These are phyloP conservation scores for Muscicapa striata DNA, from an alignment of 2,797 vertebrate species.

Conservation along the genomic window DNA sequence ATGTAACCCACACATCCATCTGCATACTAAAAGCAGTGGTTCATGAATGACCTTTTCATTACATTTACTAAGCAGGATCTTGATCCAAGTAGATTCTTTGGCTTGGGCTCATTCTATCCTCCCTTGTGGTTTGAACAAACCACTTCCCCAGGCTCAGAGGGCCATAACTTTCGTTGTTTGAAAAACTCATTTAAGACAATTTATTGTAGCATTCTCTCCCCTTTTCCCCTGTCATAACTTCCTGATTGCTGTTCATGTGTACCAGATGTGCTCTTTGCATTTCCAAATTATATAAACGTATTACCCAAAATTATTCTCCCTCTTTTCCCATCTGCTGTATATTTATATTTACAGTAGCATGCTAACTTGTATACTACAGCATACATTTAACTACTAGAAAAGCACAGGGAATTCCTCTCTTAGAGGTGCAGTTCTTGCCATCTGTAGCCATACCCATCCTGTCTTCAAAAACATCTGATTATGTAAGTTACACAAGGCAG, in stretches of 20 bases:
- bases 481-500: not conserved
- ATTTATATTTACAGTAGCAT: conserved; percentile 51
- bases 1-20: conserved; percentile 16
- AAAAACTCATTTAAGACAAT: conserved; percentile 57
- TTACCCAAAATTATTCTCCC: conserved; percentile 1
- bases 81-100: conserved; percentile 33
- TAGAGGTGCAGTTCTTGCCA: conserved; percentile 15
- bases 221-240: not conserved
- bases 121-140: conserved; percentile 53
- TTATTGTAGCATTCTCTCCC: conserved; percentile 1
- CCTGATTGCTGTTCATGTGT: conserved; percentile 46
- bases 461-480: not conserved
- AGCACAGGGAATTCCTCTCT: not conserved
- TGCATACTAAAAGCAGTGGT: conserved; percentile 15
- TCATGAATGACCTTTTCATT: conserved; percentile 9
- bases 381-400: conserved; percentile 7
- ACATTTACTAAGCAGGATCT: conserved; percentile 18
- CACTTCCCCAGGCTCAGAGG: conserved; percentile 40
- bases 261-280: conserved; percentile 57
- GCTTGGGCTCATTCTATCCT: not conserved
- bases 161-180: conserved; percentile 25
- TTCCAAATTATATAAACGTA: conserved; percentile 3
- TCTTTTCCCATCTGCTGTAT: conserved; percentile 1
- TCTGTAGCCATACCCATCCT: not conserved
- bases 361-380: not conserved